Conservation (phyloP, 1,140 invertebrate genomes). For the Zophobas morio region DNA sequence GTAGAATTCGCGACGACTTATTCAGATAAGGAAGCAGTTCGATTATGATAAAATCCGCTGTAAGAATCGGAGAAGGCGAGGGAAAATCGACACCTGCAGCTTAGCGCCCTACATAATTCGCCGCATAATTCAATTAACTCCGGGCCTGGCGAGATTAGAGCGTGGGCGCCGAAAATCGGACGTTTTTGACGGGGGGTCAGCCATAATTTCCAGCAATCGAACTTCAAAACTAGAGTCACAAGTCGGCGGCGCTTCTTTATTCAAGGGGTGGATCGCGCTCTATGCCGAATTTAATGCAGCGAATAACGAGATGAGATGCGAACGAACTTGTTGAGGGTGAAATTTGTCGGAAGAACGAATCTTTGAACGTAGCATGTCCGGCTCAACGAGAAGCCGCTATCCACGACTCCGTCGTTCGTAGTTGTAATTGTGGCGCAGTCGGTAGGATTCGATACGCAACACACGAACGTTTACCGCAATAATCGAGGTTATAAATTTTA, state of each 20-base stretch:
- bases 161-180: too few species aligned
- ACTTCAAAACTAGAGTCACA: too few species aligned
- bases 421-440: background rate
- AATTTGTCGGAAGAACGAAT: conserved; percentile 1
- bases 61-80: background rate
- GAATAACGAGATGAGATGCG: background rate
- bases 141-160: background rate
- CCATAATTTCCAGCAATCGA: too few species aligned
- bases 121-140: conserved; percentile 33
- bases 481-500: too few species aligned
- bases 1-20: conserved; percentile 41
- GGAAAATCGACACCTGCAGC: conserved; percentile 18
- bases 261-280: too few species aligned
- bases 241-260: too few species aligned
- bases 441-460: background rate
- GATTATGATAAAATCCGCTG: conserved; percentile 42
- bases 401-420: background rate
- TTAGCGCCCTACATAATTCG: conserved; percentile 14
- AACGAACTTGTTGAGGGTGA: conserved; percentile 7
- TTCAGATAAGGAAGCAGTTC: conserved; percentile 43
- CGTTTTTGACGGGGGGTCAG: too few species aligned
- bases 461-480: too few species aligned
- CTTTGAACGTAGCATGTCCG: conserved; percentile 13
- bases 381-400: background rate
- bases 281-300: too few species aligned